These are phyloP conservation scores for Scophthalmus maximus DNA, from an alignment of 2,113 vertebrate species.

Conservation along the genomic window DNA sequence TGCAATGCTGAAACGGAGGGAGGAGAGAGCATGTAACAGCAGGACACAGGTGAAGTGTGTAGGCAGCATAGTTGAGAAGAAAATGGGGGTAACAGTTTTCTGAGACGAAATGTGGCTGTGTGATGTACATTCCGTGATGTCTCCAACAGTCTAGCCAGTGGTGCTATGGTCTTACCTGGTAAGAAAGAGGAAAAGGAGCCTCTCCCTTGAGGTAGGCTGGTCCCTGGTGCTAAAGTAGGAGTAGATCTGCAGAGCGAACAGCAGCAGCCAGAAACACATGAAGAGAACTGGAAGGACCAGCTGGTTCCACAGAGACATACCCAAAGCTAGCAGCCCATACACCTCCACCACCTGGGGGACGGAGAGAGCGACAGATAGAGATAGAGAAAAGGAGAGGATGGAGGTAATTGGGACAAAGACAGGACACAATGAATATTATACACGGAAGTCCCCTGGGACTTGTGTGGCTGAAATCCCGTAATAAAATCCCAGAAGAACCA, in stretches of 20 bases:
- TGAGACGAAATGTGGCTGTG: too few species aligned
- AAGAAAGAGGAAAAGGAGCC: conserved; percentile 96
- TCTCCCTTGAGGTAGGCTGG: conserved; percentile 94
- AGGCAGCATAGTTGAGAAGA: neutral
- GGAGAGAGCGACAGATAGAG: neutral
- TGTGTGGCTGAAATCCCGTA: neutral
- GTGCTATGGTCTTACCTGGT: conserved; percentile 86
- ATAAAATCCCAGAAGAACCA: conserved; percentile 5
- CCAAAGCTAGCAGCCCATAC: conserved; percentile 94
- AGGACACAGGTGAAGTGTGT: neutral
- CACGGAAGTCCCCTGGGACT: conserved; percentile 20
- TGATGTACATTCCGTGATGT: neutral
- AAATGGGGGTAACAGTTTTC: too few species aligned
- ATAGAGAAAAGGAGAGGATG: neutral
- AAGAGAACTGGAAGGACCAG: conserved; percentile 97
- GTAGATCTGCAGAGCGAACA: conserved; percentile 98
- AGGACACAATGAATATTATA: conserved; percentile 12
- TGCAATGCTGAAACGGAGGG: conserved; percentile 85
- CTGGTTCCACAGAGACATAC: conserved; percentile 99
- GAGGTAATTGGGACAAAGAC: neutral
- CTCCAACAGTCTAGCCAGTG: too few species aligned
- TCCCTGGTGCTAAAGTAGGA: conserved; percentile 97
- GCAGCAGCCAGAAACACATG: conserved; percentile 99
- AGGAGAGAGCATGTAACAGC: neutral
- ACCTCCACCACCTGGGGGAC: conserved; percentile 93